Base-by-base conservation (phyloP, 2,113 vertebrate genomes). In the Fulica atra region DNA sequence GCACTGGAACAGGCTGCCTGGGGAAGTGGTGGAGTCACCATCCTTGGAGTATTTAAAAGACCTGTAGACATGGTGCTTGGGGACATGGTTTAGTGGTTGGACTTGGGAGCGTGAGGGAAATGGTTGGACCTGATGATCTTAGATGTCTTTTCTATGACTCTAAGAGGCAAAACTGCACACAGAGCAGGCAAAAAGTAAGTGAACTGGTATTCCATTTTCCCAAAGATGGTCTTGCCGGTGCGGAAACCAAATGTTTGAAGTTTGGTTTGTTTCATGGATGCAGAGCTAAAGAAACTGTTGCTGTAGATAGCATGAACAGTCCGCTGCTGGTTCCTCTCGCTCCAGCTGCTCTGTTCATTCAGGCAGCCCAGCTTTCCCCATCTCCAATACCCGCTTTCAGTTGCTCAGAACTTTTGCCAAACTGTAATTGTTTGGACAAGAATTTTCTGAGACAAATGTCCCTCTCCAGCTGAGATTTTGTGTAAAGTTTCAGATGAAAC, bases 391-490 rank as follows among this genome's bases (percentile, higher is more conserved):
- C n/a, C 29, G 26, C 66, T 71, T 69, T 35, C 42, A 13, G 29
- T 36, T 72, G 48, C 91, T 95, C 88, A 78, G 69, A 93, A 59
- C 64, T 93, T 93, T 17, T 88, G 74, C 94, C 94, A 93, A 64
- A 18, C 48, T 72, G 33, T 14, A 80, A 38, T 50, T 51, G 57
- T 88, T 56, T n/a, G 44, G 71, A 46, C 46, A 64, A 56, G 70
- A 42, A 33, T 48, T 80, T 66, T 80, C 71, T 60, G 51, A 70
- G 91, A 54, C 66, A 64, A 44, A 93, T 6, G 25, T 56, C 64
- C 57, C 42, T 82, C 63, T 88, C 61, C 82, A 56, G 29, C 79
- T 20, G 84, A 56, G 54, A 10, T 57, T 69, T 51, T 51, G 6
- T 72, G 25, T 36, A 11, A 44, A 28, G 65, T 46, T 76, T 88